Conservation (phyloP, 2,888 invertebrate species). For the Plagiodera versicolora region DNA sequence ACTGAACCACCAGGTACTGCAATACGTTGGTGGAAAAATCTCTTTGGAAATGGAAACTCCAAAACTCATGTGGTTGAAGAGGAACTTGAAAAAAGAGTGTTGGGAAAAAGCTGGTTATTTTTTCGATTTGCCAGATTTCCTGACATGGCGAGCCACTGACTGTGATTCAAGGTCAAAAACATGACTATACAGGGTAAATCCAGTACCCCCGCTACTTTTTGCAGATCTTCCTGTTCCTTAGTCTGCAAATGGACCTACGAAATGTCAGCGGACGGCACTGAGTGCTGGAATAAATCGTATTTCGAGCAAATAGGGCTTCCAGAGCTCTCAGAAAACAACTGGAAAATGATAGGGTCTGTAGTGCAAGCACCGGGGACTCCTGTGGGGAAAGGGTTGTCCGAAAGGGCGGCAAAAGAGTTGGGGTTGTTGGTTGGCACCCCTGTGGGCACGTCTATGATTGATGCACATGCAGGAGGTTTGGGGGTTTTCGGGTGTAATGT, state of each 20-base stretch:
- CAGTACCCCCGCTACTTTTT: too few relatives aligned
- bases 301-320: constrained; percentile 72
- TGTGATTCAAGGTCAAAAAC: constrained; percentile 69
- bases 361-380: constrained; percentile 72
- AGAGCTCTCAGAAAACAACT: constrained; percentile 70
- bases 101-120: constrained; percentile 76
- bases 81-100: constrained; percentile 61
- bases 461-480: constrained; percentile 93
- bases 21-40: constrained; percentile 88
- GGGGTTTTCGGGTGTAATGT: constrained; percentile 77
- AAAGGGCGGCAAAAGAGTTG: constrained; percentile 67
- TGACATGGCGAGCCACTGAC: constrained; percentile 90
- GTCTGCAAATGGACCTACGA: constrained; percentile 95
- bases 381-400: constrained; percentile 67
- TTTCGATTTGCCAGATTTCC: constrained; percentile 91
- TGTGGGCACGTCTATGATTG: constrained; percentile 88
- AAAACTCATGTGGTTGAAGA: constrained; percentile 91
- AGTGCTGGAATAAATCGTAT: constrained; percentile 75
- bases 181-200: too few relatives aligned
- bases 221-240: constrained; percentile 85
- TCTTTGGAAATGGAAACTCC: constrained; percentile 98
- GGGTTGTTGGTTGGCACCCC: constrained; percentile 72
- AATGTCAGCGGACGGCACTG: constrained; percentile 61
- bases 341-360: constrained; percentile 68
- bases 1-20: constrained; percentile 72